Base-by-base conservation (phyloP, 2,797 vertebrate genomes). In the Muscicapa striata region DNA sequence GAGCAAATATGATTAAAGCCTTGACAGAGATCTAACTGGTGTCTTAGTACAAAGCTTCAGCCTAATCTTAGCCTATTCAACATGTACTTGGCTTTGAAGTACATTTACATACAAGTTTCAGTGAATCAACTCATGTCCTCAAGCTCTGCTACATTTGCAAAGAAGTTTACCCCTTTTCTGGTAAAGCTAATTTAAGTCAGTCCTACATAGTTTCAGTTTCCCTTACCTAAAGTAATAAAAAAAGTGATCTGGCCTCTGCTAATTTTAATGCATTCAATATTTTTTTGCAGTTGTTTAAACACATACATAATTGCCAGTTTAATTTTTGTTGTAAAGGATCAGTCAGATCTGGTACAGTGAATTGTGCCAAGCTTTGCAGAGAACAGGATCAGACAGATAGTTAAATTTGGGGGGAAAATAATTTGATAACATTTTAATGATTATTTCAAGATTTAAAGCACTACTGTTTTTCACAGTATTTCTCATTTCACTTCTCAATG, bases 251-350 rank as follows among this genome's bases (percentile, higher is more conserved):
- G n/a, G 29, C 26, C 30, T 66, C 24, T 69, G 17, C 46, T 48
- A 3, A 24, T 30, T 73, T 69, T 38, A 52, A 62, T 12, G 13
- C 13, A 36, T 17, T 69, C 3, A 6, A 22, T 77, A 1, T 4
- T 69, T 90, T 90, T 84, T 76, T 67, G 8, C 59, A 79, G 20
- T 69, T 79, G 15, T 36, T 74, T 43, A 59, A 91, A 40, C 43
- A 40, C 43, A 26, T 20, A 38, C 1, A 2, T 15, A 52, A 49
- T 11, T 36, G 19, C 62, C 73, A 66, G 43, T 51, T 75, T 43
- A n/a, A 26, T 74, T 73, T 93, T 46, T 62, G 30, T 64, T 43
- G 2, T 36, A 32, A 57, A 66, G 19, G 29, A 79, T 19, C 20
- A 40, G 27, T 58, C 62, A 69, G 38, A 69, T 52, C 27, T 41